Evolutionary conservation across 2,888 invertebrate species (phyloP), one percentile per base, ranked within the genome.

Genomic region (Ditylenchus weischeri): DNA sequence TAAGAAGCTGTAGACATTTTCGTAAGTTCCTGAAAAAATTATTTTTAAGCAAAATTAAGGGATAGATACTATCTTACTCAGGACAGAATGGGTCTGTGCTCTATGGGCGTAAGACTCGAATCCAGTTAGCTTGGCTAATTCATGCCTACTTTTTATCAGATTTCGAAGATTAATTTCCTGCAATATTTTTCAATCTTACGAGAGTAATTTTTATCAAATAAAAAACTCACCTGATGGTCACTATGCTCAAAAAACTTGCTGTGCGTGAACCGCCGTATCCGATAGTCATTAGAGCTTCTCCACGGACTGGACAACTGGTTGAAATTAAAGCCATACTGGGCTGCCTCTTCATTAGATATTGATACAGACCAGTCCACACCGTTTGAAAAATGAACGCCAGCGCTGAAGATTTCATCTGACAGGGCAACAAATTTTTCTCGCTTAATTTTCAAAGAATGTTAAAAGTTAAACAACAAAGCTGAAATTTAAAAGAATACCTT

Each of bases 91-190:
- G 80, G 90, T 90, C 66, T 94, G 88, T 0, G 93, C 92, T 79
- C 92, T 87, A 83, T 95, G 91, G 0, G 91, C 90, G 79, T 90
- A 96, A 0, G 91, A 89, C 19, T 88, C 85, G 85, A 94, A 98
- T 13, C 92, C 96, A 82, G 94, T 95, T 15, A 90, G 87, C 65
- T 88, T 85, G 0, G 95, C 95, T 78, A 98, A 87, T 69, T 90
- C 86, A 79, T 90, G 87, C 19, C 98, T 86, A 0, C 89, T 88
- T 21, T 87, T 85, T 13, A 98, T 85, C 58, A 95, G 85, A 80
- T 89, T 87, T 35, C 87, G 85, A 0, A 98, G 86, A 36, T 92
- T 84, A 54, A 86, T 84, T 80, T 92, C 91, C 84, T 78, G 43
- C 18, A 69, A 70, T 15, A 43, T 43, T 2, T 38, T 38, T 10